Base-by-base conservation (phyloP, 2,888 invertebrate genomes). In the Eristalinus sepulchralis region DNA sequence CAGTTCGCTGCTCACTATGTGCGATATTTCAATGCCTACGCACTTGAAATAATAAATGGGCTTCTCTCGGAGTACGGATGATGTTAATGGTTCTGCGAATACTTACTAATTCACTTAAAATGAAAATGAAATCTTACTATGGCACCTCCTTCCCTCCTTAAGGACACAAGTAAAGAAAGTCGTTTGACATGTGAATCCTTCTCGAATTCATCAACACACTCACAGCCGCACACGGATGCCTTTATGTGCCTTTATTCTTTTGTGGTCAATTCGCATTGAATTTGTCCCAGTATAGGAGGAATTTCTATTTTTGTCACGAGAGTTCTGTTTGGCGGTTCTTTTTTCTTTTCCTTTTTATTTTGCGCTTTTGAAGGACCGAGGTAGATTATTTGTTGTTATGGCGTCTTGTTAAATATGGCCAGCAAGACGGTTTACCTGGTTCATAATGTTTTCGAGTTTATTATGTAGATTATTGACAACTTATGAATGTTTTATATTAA, bases 1-100 rank as follows among this genome's bases (percentile, higher is more conserved):
- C 17, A 39, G 39, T 47, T n/a, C 66, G 68, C 39, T 47, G 47
- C 66, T 64, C 33, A 67, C 24, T 73, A 73, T 67, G 75, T 80
- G 81, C 64, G 75, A 84, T 81, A 81, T 84, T 84, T 84, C 76
- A 84, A 72, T 84, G 84, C 84, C 84, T 84, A 84, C 84, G 84
- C 84, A 81, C 76, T 84, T 62, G 81, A 84, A 84, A 84, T 84
- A 84, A 84, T 81, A 84, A 84, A 84, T 84, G 81, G 76, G 81
- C 66, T 66, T 67, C 59, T 17, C 33, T 64, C 70, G 39, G 60
- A 33, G 59, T 71, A 17, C 27, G 13, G 70, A 71, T 62, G 39
- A 82, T 66, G 76, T 66, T 72, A 39, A 59, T 73, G 68, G 79
- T 73, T 73, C 73, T 63, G 68, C 81, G 57, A 79, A 79, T 66